Evolutionary conservation across 2,797 vertebrate genomes (phyloP), one percentile per base, ranked within the genome.

Genomic region (Lycodopsis pacificus): DNA sequence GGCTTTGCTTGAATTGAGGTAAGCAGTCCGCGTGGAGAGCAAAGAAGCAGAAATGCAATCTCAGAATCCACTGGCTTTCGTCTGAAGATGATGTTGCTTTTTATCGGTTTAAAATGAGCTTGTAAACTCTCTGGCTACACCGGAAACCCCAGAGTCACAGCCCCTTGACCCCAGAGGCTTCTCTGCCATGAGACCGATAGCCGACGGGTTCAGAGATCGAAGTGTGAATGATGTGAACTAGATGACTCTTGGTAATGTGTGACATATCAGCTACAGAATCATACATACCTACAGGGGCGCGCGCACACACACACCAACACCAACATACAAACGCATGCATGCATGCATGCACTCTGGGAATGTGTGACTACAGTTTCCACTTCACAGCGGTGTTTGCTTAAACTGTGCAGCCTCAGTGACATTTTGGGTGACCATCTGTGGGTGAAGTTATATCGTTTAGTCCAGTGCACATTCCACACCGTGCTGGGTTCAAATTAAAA

Each of bases 181-280:
- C 14, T 14, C 13, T 42, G 40, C 1, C 12, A 1, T 15, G 4
- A 15, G 40, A 42, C 40, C 14, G 14, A 44, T 15, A 44, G 42
- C 42, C 42, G 42, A 44, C 15, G 14, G 42, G 42, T 44, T 46
- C 48, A 51, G 48, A 51, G 20, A 22, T 51, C 9, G 81, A 90
- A 79, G 78, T 85, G 80, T 88, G 65, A 40, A 69, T 77, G 65
- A 25, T 46, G 30, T 76, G 61, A 80, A 66, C 38, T 57, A 53
- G 71, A 73, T 57, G 3, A 71, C 46, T 65, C 17, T 10, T 42
- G 25, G 49, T 80, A 87, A 90, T 88, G 36, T 80, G 74, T 91
- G 65, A 86, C 88, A 85, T 27, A 77, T 82, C 65, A 73, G 5
- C 78, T 36, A 44, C 54, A 48, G 72, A 79, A 70, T 30, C 17